Base-by-base conservation (phyloP, 2,113 vertebrate species). In the Micromys minutus region DNA sequence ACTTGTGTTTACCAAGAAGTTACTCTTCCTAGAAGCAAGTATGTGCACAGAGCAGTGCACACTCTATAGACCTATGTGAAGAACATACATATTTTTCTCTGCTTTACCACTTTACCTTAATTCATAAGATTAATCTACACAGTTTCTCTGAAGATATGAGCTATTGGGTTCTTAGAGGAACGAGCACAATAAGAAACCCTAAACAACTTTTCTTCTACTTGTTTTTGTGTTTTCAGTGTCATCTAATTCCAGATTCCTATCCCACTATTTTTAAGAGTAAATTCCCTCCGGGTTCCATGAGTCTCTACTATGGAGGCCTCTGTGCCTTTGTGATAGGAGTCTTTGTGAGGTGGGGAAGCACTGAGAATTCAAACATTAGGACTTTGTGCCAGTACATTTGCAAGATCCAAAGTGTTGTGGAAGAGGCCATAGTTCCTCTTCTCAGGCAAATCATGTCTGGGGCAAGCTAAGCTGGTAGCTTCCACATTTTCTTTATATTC, bases 91-190 rank as follows among this genome's bases (percentile, higher is more conserved):
- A 26, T 63, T 61, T 55, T 55, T 59, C 50, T 5, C 50, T 65
- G 39, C 90, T 92, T 96, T 57, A 50, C 67, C 17, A 72, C 77
- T 84, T 45, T 84, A 29, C 22, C 67, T 42, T 91, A 79, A 89
- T 93, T 95, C 95, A 74, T 50, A 29, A 94, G 59, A 76, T 90
- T 39, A 57, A 76, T 39, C 7, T 22, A 39, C 31, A 9, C 19
- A 15, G 63, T 93, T 83, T 42, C 65, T 63, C 26, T 74, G 42
- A 87, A 89, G 72, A 86, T 55, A 86, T 47, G 34, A 77, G 3
- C 42, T 76, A 57, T 52, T 47, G 7, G 24, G 4, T 67, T 45
- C 67, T 94, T 79, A 12, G 12, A 92, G 39, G 69, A 83, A 88
- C 91, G 69, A 39, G 47, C 26, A 39, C 0, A 5, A 19, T 21